phyloP scores from a whole-genome alignment of 2,113 vertebrate species.

The Zosterops borbonicus region DNA sequence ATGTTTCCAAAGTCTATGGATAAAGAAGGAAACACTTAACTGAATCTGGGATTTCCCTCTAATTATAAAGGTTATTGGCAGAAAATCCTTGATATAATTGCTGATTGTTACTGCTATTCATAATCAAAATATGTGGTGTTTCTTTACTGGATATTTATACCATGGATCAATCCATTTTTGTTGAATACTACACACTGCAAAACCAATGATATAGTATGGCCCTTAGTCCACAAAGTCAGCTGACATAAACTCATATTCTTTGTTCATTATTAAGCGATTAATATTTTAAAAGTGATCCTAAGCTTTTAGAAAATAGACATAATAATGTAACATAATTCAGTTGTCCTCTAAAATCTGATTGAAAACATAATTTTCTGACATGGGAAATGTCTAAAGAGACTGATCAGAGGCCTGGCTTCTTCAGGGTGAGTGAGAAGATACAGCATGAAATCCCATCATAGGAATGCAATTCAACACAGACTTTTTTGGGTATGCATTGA shows the following conservation, averaged over 20 bases:
- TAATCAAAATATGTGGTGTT: not conserved
- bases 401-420: not conserved
- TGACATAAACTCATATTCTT: not conserved
- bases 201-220: not conserved
- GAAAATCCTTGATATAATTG: not conserved
- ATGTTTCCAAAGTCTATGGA: not conserved
- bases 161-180: not conserved
- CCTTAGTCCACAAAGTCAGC: not conserved
- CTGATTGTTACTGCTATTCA: not conserved
- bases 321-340: not conserved
- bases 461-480: not conserved
- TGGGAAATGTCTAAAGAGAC: not conserved
- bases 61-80: not conserved
- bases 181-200: not conserved
- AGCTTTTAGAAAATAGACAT: not conserved
- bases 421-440: not conserved
- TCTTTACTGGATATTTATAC: not conserved
- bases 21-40: slow-evolving; percentile 17
- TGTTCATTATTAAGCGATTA: not conserved
- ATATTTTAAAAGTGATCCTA: not conserved
- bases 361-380: not conserved
- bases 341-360: not conserved
- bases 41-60: slow-evolving; percentile 39
- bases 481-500: not conserved
- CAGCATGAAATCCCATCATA: not conserved